A percentile compares a stretch with the other conserved stretches of the same genome.
Conservation (phyloP, 2,797 vertebrate species). For the Pseudochromis fuscus region DNA sequence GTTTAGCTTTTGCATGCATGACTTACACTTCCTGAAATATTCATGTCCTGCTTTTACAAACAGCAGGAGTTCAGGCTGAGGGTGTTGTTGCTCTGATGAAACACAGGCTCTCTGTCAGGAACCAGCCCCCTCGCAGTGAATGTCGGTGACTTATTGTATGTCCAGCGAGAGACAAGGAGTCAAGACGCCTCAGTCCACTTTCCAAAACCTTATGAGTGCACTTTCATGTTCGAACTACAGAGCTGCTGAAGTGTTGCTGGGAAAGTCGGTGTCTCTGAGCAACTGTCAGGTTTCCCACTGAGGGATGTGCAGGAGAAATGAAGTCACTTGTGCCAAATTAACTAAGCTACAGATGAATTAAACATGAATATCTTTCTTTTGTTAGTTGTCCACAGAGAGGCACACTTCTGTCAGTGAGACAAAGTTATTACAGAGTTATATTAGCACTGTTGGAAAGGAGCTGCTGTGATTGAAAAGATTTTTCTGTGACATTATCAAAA, state of each 20-base stretch:
- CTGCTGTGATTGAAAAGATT: constrained; percentile 16
- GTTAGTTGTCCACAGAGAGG: constrained; percentile 9
- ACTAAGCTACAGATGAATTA: constrained; percentile 53
- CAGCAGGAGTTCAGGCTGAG: background rate
- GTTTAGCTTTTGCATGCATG: background rate
- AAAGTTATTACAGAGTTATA: constrained; percentile 2
- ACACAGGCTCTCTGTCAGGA: background rate
- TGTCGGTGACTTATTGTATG: background rate
- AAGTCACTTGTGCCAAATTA: constrained; percentile 42
- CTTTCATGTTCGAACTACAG: constrained; percentile 37
- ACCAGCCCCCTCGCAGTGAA: background rate
- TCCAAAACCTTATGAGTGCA: constrained; percentile 9
- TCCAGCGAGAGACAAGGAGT: constrained; percentile 14
- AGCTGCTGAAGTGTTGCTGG: constrained; percentile 20
- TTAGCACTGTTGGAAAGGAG: background rate
- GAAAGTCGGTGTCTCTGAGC: constrained; percentile 49
- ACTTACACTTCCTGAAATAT: background rate
- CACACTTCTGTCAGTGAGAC: constrained; percentile 2
- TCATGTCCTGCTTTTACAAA: background rate
- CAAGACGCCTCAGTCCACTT: background rate
- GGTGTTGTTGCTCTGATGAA: background rate
- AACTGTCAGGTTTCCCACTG: constrained; percentile 31
- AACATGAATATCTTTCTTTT: constrained; percentile 44
- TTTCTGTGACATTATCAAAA: constrained; percentile 2
- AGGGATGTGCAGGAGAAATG: constrained; percentile 32